phyloP scores from a whole-genome alignment of 1,140 invertebrate genomes.

The Ceratoteleas bidentatus region DNA sequence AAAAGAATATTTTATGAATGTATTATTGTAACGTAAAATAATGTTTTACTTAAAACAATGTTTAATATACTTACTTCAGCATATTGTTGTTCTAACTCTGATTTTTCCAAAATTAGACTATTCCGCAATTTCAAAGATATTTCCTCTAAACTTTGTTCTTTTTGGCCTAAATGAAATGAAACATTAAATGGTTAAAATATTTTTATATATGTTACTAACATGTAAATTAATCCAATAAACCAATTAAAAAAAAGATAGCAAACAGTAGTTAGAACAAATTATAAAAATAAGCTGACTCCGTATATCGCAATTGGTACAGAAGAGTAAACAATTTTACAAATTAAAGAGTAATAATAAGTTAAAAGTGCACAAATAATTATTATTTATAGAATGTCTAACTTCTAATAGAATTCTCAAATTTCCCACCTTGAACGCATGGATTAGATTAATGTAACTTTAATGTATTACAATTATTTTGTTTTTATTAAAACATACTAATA shows the following conservation, averaged over 20 bases:
- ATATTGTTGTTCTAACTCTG: slow-evolving; percentile 85
- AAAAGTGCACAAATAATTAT: too few relatives aligned
- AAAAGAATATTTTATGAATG: slow-evolving; percentile 24
- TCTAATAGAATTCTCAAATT: too few relatives aligned
- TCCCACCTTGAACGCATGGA: too few relatives aligned
- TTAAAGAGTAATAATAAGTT: too few relatives aligned
- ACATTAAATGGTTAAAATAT: slow-evolving; percentile 5
- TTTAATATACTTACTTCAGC: slow-evolving; percentile 77
- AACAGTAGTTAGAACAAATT: neutral
- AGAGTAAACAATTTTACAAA: too few relatives aligned
- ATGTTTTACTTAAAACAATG: too few relatives aligned
- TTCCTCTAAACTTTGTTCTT: slow-evolving; percentile 87
- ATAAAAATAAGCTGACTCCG: too few relatives aligned
- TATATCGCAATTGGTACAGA: too few relatives aligned
- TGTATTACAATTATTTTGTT: too few relatives aligned
- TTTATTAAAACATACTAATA: too few relatives aligned
- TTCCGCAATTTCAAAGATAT: slow-evolving; percentile 88
- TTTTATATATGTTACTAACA: neutral
- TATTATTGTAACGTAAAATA: slow-evolving; percentile 4
- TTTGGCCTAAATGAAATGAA: slow-evolving; percentile 62
- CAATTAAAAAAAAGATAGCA: neutral
- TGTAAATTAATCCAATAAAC: neutral
- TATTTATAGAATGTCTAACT: too few relatives aligned
- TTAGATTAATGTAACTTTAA: too few relatives aligned
- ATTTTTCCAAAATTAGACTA: slow-evolving; percentile 85